phyloP scores from a whole-genome alignment of 2,888 invertebrate species.

The Eristalis tenax region DNA sequence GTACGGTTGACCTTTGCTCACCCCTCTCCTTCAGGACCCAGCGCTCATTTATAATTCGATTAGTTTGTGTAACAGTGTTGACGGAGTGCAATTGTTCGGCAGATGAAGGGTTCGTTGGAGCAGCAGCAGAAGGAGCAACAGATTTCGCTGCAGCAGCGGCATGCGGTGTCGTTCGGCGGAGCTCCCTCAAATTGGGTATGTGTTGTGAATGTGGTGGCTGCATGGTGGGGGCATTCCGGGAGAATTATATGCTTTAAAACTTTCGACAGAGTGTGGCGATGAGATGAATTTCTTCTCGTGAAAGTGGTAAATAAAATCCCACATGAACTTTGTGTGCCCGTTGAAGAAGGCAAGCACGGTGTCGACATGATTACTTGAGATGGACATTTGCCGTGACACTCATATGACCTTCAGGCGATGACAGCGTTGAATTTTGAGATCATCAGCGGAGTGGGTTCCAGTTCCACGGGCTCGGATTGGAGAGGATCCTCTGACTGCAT shows the following conservation, averaged over 20 bases:
- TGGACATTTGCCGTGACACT: no score
- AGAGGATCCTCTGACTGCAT: no score
- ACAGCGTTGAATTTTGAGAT: no score
- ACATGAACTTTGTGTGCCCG: no score
- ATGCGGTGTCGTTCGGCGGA: slow-evolving; percentile 14
- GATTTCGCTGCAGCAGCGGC: neutral
- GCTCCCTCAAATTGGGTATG: neutral
- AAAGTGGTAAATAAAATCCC: no score
- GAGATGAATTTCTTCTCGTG: no score
- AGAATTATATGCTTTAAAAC: neutral
- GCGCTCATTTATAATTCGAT: slow-evolving; percentile 53
- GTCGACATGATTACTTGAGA: no score
- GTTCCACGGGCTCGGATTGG: no score
- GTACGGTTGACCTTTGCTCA: slow-evolving; percentile 14
- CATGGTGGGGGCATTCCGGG: neutral
- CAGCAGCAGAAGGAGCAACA: slow-evolving; percentile 1
- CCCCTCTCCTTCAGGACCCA: neutral
- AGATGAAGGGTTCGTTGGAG: neutral
- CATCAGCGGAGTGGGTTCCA: no score
- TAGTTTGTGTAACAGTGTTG: slow-evolving; percentile 29
- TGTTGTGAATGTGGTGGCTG: neutral
- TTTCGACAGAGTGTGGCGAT: no score
- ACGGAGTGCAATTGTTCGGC: slow-evolving; percentile 18
- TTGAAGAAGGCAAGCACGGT: no score
- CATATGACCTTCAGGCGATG: no score